These are phyloP conservation scores for Eumeta japonica DNA, from an alignment of 1,140 invertebrate genomes.

Conservation along the genomic window DNA sequence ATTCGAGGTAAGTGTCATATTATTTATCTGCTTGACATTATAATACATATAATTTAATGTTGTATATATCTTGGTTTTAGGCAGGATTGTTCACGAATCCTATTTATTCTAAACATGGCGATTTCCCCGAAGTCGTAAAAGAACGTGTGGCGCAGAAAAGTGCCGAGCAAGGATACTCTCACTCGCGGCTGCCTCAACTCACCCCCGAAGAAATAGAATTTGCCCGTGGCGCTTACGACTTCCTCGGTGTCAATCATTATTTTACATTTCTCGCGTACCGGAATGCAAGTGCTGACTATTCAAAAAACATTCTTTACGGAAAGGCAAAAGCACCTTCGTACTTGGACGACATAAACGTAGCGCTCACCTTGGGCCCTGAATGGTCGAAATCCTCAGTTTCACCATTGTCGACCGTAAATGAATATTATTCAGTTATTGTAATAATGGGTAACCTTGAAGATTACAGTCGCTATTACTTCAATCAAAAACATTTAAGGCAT, in stretches of 20 bases:
- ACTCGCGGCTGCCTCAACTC: slow-evolving; percentile 45
- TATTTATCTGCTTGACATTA: not conserved
- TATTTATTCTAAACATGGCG: slow-evolving; percentile 47
- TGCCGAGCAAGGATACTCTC: slow-evolving; percentile 37
- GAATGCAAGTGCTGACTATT: not conserved
- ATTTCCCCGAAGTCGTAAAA: slow-evolving; percentile 42
- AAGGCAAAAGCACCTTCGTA: slow-evolving; percentile 18
- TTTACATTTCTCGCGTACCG: slow-evolving; percentile 9
- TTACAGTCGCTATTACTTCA: too few relatives aligned
- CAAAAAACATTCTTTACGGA: too few relatives aligned
- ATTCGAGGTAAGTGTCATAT: slow-evolving; percentile 21
- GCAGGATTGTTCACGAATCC: slow-evolving; percentile 24
- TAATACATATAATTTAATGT: not conserved
- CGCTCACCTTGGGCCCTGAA: slow-evolving; percentile 8
- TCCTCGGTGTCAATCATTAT: slow-evolving; percentile 24
- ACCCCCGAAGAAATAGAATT: slow-evolving; percentile 38
- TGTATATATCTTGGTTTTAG: slow-evolving; percentile 35
- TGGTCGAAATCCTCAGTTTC: too few relatives aligned
- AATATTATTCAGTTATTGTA: too few relatives aligned
- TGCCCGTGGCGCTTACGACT: slow-evolving; percentile 51
- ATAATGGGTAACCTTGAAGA: too few relatives aligned
- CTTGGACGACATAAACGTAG: slow-evolving; percentile 16
- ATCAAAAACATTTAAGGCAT: too few relatives aligned
- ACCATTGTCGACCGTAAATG: too few relatives aligned
- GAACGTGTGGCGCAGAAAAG: slow-evolving; percentile 41